Evolutionary conservation across 2,888 invertebrate species (phyloP), one percentile per base, ranked within the genome.

Genomic region (Alitta virens): DNA sequence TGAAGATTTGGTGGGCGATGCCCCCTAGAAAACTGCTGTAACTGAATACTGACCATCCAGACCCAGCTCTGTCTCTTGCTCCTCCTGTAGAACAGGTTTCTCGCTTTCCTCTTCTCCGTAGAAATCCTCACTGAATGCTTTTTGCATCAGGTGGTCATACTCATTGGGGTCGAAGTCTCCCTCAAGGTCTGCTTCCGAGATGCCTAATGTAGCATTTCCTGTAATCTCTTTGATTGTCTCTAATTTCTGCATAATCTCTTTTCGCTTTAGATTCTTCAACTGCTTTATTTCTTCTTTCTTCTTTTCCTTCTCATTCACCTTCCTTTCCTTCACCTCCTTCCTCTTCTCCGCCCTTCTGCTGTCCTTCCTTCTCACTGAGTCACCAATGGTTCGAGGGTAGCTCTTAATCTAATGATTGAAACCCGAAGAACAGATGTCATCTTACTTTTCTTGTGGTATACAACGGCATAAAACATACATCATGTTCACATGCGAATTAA

Each of bases 211-310:
- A 23, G 88, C 86, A 78, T 92, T 91, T 16, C 96, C 97, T 1
- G 95, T 91, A 33, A 95, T 89, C 78, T 92, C 89, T 82, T 91
- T 91, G 7, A 99, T 83, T 82, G 89, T 90, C 60, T 89, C 87
- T 54, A 98, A 88, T 83, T 94, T 95, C 65, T 92, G 90, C 78
- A 91, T 87, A 67, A 97, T 93, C 84, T 98, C 96, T 77, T 90
- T 89, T 62, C 90, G 85, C 78, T 96, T 96, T 66, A 94, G 82
- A 26, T 91, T 90, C 81, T 93, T 92, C 43, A 96, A 82, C 70
- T 92, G 85, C 53, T 90, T 90, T n/a, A 98, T 84, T 79, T 97
- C 96, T 71, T 92, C 90, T 84, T 88, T 87, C 78, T 91, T 92
- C 73, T 87, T 86, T 60, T 87, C 83, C 78, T 92, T 94, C 59